A percentile compares a stretch with the other conserved stretches of the same genome.
Evolutionary conservation across 2,113 vertebrate species (phyloP).

Genomic region (Oreotragus oreotragus): DNA sequence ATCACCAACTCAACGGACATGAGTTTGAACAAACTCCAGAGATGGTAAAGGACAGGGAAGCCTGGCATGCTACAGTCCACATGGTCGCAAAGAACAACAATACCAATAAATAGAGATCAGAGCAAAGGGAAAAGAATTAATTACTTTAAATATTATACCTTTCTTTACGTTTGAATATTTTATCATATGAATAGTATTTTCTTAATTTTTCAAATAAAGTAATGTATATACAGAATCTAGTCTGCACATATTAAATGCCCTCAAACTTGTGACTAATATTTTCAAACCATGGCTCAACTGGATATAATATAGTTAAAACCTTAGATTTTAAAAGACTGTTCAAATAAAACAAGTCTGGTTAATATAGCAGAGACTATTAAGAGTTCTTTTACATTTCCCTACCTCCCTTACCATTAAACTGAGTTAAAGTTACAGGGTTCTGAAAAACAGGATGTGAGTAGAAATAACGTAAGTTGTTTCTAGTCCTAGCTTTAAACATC

Average conservation of each 20-base stretch:
- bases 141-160: background rate
- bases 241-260: background rate
- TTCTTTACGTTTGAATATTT: background rate
- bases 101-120: background rate
- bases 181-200: background rate
- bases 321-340: background rate
- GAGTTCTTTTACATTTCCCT: background rate
- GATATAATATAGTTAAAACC: background rate
- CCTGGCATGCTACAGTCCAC: background rate
- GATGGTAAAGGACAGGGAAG: background rate
- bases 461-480: background rate
- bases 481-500: background rate
- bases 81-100: background rate
- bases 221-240: background rate
- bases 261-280: background rate
- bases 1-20: background rate
- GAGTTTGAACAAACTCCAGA: background rate
- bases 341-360: background rate
- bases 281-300: background rate
- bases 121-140: background rate
- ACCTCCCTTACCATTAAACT: background rate
- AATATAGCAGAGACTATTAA: background rate
- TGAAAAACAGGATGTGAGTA: background rate
- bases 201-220: background rate
- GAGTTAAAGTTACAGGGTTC: background rate